Conservation (phyloP, 2,797 vertebrate species). For the Iguana delicatissima region DNA sequence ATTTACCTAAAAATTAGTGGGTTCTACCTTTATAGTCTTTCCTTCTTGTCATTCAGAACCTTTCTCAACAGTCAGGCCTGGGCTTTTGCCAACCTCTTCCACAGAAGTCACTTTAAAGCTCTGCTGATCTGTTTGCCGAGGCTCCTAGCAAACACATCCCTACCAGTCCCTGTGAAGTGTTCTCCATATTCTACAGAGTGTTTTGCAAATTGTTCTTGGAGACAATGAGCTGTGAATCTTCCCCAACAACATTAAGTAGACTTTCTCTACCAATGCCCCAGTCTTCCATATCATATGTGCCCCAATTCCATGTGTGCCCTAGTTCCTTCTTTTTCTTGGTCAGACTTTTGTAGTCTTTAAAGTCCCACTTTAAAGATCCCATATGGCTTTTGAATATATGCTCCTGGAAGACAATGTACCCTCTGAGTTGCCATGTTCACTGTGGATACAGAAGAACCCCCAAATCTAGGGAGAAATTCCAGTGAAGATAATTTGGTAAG, state of each 20-base stretch:
- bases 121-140: not conserved
- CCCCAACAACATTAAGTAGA: not conserved
- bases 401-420: not conserved
- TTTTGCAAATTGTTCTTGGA: not conserved
- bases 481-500: not conserved
- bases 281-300: not conserved
- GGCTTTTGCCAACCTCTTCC: no score
- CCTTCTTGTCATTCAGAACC: no score
- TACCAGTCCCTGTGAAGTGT: not conserved
- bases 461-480: not conserved
- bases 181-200: not conserved
- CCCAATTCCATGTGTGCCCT: not conserved
- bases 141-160: not conserved
- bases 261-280: not conserved
- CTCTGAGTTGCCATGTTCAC: not conserved
- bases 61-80: no score
- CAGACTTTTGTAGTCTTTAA: not conserved
- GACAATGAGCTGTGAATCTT: not conserved
- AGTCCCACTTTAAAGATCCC: not conserved
- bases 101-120: no score
- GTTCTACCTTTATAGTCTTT: no score
- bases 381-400: not conserved
- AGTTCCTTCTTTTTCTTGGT: not conserved
- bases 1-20: no score
- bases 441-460: not conserved